Evolutionary conservation across 2,797 vertebrate species (phyloP).

Genomic region (Pelodytes ibericus): DNA sequence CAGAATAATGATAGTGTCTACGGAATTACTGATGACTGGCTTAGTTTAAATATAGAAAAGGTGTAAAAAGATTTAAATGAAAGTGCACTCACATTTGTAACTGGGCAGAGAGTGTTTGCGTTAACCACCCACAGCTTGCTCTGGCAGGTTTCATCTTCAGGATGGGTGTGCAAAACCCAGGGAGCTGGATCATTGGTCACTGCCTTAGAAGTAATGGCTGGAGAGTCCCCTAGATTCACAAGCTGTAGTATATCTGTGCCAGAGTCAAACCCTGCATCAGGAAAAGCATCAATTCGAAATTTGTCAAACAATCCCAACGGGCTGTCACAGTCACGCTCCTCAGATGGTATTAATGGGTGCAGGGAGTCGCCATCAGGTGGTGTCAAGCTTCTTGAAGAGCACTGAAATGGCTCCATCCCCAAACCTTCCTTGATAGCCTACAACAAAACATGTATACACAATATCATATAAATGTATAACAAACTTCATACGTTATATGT

Average conservation of each 20-base stretch:
- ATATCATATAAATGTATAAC: background rate
- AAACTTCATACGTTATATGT: too few relatives aligned
- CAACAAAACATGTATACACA: background rate
- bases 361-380: background rate
- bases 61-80: background rate
- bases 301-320: constrained; percentile 47
- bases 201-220: background rate
- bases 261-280: background rate
- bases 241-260: background rate
- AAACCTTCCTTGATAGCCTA: background rate
- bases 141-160: background rate
- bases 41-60: background rate
- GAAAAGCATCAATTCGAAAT: constrained; percentile 5
- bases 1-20: too few relatives aligned
- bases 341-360: background rate
- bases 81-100: constrained; percentile 21
- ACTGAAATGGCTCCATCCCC: constrained; percentile 10
- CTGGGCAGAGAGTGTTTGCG: background rate
- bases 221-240: background rate
- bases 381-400: background rate
- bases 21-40: too few relatives aligned
- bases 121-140: constrained; percentile 1
- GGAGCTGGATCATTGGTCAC: background rate
- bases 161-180: background rate
- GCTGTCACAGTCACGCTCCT: constrained; percentile 18